A percentile compares a stretch with the other conserved stretches of the same genome.
phyloP scores from a whole-genome alignment of 2,888 invertebrate species.

The Tachina lurida region DNA sequence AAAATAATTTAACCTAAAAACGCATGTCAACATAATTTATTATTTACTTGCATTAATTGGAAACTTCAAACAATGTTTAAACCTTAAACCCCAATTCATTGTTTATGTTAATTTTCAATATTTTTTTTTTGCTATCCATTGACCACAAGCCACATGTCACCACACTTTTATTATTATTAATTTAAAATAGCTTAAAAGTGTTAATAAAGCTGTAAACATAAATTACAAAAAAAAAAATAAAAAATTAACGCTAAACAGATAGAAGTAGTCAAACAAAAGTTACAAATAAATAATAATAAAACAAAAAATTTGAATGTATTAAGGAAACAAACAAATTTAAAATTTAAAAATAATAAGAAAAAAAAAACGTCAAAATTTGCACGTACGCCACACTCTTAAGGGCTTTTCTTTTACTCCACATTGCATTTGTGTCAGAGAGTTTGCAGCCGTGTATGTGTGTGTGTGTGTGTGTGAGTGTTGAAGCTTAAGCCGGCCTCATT shows the following conservation, averaged over 20 bases:
- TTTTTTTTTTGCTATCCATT: neutral
- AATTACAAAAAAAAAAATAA: neutral
- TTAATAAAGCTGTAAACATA: constrained; percentile 70
- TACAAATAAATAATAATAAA: constrained; percentile 6
- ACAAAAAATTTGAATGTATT: constrained; percentile 1
- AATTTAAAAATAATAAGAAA: neutral
- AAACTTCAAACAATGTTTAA: constrained; percentile 2
- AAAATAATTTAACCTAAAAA: constrained; percentile 41
- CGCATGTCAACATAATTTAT: constrained; percentile 46
- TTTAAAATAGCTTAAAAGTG: constrained; percentile 48
- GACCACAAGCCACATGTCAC: constrained; percentile 6
- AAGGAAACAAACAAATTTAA: constrained; percentile 16
- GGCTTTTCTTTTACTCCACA: constrained; percentile 48
- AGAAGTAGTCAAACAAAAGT: neutral
- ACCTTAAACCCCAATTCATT: neutral
- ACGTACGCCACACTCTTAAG: constrained; percentile 39
- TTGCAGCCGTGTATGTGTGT: neutral
- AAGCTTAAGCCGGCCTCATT: constrained; percentile 53
- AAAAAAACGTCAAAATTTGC: constrained; percentile 34
- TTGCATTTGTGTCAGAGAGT: constrained; percentile 2
- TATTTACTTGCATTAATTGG: constrained; percentile 19
- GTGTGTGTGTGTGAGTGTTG: neutral
- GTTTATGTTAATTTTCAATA: constrained; percentile 13
- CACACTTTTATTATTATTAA: constrained; percentile 23
- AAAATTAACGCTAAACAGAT: constrained; percentile 14